These are phyloP conservation scores for Trigoniulus corallinus DNA, from an alignment of 1,140 invertebrate species.

Conservation along the genomic window DNA sequence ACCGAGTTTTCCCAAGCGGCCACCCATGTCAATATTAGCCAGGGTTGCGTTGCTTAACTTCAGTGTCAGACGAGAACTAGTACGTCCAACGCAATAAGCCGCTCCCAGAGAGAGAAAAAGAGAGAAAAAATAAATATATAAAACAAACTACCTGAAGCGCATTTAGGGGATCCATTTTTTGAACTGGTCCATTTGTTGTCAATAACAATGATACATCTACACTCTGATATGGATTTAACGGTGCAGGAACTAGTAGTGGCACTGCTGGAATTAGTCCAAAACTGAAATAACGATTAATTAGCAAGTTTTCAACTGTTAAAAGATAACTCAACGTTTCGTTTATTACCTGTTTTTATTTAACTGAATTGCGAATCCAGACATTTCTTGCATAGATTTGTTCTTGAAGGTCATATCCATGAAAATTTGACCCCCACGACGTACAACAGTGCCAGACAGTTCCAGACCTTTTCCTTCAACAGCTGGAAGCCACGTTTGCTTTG, in stretches of 20 bases:
- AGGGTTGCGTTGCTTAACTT: too few relatives aligned
- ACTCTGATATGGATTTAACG: conserved; percentile 67
- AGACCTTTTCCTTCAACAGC: conserved; percentile 94
- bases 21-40: too few relatives aligned
- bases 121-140: too few relatives aligned
- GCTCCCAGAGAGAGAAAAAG: too few relatives aligned
- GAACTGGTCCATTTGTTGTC: conserved; percentile 73
- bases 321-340: too few relatives aligned
- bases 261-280: conserved; percentile 79
- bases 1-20: too few relatives aligned
- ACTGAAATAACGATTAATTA: too few relatives aligned
- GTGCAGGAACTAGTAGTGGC: conserved; percentile 57
- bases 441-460: conserved; percentile 92
- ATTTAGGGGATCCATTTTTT: conserved; percentile 92
- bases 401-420: conserved; percentile 93
- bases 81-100: too few relatives aligned
- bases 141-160: conserved; percentile 73
- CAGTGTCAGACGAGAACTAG: too few relatives aligned
- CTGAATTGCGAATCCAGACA: conserved; percentile 92
- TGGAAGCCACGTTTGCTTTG: conserved; percentile 79
- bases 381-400: conserved; percentile 97
- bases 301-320: too few relatives aligned
- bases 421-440: conserved; percentile 65
- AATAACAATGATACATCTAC: conserved; percentile 59
- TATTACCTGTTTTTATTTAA: conserved; percentile 86